A percentile compares a stretch with the other conserved stretches of the same genome.
phyloP scores from a whole-genome alignment of 2,797 vertebrate species.

The Tenualosa thibaudeaui region DNA sequence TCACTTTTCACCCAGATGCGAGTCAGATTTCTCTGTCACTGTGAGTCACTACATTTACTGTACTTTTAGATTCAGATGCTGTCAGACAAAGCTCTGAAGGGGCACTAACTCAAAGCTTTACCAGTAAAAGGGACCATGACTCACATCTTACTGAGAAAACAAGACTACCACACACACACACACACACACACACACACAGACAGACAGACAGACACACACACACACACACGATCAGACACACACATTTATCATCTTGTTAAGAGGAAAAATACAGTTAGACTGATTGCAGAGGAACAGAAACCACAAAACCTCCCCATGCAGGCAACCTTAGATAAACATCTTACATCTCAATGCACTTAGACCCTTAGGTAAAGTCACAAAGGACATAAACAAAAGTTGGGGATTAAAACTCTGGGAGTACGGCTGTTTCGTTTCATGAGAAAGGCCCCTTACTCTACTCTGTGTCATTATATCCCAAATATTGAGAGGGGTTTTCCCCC shows the following conservation, averaged over 20 bases:
- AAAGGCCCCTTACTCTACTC: not conserved
- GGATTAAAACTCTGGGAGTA: not conserved
- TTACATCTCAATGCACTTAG: not conserved
- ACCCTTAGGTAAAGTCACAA: not conserved
- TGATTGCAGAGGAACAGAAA: constrained; percentile 15
- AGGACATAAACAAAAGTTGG: not conserved
- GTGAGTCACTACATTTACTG: constrained; percentile 6
- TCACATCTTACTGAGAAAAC: not conserved
- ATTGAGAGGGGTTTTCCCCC: not conserved
- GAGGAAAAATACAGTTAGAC: not conserved
- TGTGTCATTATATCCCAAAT: not conserved
- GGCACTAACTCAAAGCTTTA: not conserved
- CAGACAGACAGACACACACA: not conserved
- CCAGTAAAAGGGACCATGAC: constrained; percentile 1
- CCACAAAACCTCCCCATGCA: not conserved
- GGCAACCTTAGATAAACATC: constrained; percentile 16
- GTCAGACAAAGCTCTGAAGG: not conserved
- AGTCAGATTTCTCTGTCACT: not conserved
- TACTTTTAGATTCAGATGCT: not conserved
- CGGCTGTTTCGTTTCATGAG: not conserved
- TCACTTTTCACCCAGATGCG: not conserved
- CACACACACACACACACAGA: not conserved
- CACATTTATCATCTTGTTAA: not conserved
- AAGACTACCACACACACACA: not conserved
- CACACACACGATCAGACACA: not conserved